A percentile compares a stretch with the other conserved stretches of the same genome.
Evolutionary conservation across 2,113 vertebrate genomes (phyloP).

Genomic region (Apodemus speciosus): DNA sequence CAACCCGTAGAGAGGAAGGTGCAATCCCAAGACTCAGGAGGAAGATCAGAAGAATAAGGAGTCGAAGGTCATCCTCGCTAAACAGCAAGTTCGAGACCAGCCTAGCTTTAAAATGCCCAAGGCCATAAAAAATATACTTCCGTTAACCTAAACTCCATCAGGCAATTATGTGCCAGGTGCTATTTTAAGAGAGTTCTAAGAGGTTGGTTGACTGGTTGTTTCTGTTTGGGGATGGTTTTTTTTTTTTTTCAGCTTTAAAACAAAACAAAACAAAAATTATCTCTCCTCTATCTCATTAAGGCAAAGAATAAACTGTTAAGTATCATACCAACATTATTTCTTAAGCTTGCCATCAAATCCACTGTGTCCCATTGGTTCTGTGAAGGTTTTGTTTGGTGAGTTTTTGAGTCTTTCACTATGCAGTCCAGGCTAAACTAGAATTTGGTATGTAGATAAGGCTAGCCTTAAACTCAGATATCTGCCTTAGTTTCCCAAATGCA

Average conservation of each 20-base stretch:
- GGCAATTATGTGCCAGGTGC: not conserved
- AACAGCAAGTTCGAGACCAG: not conserved
- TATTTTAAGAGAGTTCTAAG: not conserved
- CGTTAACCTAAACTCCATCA: conserved; percentile 25
- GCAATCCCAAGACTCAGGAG: not conserved
- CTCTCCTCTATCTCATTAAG: not conserved
- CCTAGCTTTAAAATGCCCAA: not conserved
- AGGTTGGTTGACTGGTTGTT: not conserved
- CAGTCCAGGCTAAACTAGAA: not conserved
- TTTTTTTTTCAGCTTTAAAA: too few relatives aligned
- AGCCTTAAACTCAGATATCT: not conserved
- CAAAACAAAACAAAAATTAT: not conserved
- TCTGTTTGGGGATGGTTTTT: not conserved
- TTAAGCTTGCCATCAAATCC: not conserved
- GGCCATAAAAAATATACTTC: not conserved
- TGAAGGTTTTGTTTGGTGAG: not conserved
- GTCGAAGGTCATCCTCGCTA: not conserved
- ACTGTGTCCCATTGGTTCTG: not conserved
- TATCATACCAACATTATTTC: not conserved
- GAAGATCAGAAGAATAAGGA: not conserved
- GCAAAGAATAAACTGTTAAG: not conserved
- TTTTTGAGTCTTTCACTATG: not conserved
- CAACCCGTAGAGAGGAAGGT: not conserved
- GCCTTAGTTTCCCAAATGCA: not conserved
- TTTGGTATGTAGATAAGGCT: not conserved